phyloP scores from a whole-genome alignment of 2,797 vertebrate species.

The Megaceryle alcyon region DNA sequence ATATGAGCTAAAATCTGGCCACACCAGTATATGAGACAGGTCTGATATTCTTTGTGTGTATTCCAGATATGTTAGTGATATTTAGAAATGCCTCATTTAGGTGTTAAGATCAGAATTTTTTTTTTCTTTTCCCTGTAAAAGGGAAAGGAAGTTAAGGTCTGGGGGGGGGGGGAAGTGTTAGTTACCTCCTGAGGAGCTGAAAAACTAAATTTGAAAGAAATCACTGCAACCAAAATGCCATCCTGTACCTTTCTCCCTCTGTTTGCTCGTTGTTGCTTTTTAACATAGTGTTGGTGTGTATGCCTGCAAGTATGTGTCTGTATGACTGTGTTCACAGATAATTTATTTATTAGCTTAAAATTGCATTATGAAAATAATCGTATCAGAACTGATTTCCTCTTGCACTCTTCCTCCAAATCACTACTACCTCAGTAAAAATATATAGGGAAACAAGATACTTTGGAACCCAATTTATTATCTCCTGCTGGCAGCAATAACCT shows the following conservation, averaged over 20 bases:
- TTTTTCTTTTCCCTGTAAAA: neutral
- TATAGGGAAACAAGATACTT: slow-evolving; percentile 51
- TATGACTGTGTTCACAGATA: slow-evolving; percentile 30
- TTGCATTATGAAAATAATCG: slow-evolving; percentile 48
- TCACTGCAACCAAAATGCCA: neutral
- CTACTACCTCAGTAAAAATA: slow-evolving; percentile 44
- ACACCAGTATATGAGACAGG: neutral
- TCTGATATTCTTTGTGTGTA: neutral
- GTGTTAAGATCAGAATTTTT: neutral
- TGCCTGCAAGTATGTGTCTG: neutral
- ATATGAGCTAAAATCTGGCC: neutral
- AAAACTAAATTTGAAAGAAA: neutral
- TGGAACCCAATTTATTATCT: slow-evolving; percentile 67
- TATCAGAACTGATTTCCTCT: slow-evolving; percentile 23
- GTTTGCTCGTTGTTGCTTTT: neutral
- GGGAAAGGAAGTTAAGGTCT: neutral
- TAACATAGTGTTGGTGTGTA: neutral
- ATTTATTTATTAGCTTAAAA: slow-evolving; percentile 67
- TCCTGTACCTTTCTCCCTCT: neutral
- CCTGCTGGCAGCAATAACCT: slow-evolving; percentile 63
- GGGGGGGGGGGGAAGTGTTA: neutral
- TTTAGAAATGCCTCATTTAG: neutral
- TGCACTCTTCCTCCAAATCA: neutral
- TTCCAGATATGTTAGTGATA: neutral
- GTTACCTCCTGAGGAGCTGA: neutral